Base-by-base conservation (phyloP, 2,113 vertebrate species). In the Rhombomys opimus region DNA sequence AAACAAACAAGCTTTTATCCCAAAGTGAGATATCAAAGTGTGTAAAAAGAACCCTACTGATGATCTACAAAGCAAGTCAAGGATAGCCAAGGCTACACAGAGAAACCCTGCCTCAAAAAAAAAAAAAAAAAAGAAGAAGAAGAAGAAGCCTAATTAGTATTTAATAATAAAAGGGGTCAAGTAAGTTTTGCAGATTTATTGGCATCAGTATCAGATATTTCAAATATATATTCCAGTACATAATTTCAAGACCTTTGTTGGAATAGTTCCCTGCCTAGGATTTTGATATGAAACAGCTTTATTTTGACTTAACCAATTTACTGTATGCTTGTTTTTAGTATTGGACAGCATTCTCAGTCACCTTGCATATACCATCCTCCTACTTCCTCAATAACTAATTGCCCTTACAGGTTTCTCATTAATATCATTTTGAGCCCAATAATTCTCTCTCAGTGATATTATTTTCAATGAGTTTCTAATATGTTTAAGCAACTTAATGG, bases 161-260 rank as follows among this genome's bases (percentile, higher is more conserved):
- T 91, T 38, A 38, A 35, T 70, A 59, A 67, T 86, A 14, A 91
- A 76, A 54, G n/a, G 84, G 2, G 6, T 88, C 25, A n/a, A 46
- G 20, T 11, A 3, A 35, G 7, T 88, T 85, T 38, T 92, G 9
- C 1, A 54, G 7, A 61, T 61, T 91, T 10, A 3, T 3, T 46
- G 67, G 35, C 54, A 27, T 89, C 68, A 57, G 22, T 30, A 70
- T 70, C 2, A 14, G 23, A 11, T 92, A 63, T 38, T 17, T 81
- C 10, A 86, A 80, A 65, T 41, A 18, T 80, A 15, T 67, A 12
- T 30, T 11, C 46, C 3, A 14, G 23, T 67, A 7, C 12, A 12
- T 75, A 61, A 78, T 90, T 90, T 90, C 38, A 90, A 90, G 84
- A 87, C 14, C 5, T 15, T 95, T 87, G 38, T 7, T 91, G 95